These are phyloP conservation scores for Tortrix viridana DNA, from an alignment of 2,888 invertebrate genomes.

Conservation along the genomic window DNA sequence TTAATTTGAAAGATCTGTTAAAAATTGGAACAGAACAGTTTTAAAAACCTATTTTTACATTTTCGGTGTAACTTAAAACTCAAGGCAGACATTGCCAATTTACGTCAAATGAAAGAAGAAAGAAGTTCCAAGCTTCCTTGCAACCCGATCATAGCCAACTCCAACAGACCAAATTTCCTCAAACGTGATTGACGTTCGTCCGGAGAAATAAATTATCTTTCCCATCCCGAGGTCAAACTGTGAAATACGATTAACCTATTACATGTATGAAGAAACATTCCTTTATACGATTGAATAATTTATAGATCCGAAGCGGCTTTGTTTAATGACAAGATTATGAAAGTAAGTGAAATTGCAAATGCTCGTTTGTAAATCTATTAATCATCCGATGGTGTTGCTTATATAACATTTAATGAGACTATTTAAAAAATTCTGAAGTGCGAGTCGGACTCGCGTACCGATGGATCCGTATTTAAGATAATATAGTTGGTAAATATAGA, in stretches of 20 bases:
- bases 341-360: constrained; percentile 42
- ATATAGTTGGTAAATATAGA: too few relatives aligned
- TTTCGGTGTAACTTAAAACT: neutral
- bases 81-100: constrained; percentile 20
- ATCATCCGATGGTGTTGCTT: constrained; percentile 24
- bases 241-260: constrained; percentile 65
- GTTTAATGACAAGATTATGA: constrained; percentile 39
- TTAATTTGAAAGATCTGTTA: too few relatives aligned
- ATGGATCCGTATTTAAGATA: too few relatives aligned
- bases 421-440: too few relatives aligned
- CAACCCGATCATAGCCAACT: constrained; percentile 51
- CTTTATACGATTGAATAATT: constrained; percentile 48
- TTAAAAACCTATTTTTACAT: neutral
- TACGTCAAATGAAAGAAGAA: constrained; percentile 42
- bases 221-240: constrained; percentile 59
- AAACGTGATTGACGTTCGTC: constrained; percentile 62
- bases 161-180: constrained; percentile 53
- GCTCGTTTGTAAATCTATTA: constrained; percentile 32
- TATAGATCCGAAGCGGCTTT: constrained; percentile 44
- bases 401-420: constrained; percentile 29
- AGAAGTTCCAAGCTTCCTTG: constrained; percentile 56
- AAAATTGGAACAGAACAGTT: too few relatives aligned
- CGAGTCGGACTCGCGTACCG: too few relatives aligned
- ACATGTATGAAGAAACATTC: constrained; percentile 53
- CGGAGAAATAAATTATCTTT: constrained; percentile 58